A percentile compares a stretch with the other conserved stretches of the same genome.
Conservation (phyloP, 2,113 vertebrate genomes). For the Colinus virginianus region DNA sequence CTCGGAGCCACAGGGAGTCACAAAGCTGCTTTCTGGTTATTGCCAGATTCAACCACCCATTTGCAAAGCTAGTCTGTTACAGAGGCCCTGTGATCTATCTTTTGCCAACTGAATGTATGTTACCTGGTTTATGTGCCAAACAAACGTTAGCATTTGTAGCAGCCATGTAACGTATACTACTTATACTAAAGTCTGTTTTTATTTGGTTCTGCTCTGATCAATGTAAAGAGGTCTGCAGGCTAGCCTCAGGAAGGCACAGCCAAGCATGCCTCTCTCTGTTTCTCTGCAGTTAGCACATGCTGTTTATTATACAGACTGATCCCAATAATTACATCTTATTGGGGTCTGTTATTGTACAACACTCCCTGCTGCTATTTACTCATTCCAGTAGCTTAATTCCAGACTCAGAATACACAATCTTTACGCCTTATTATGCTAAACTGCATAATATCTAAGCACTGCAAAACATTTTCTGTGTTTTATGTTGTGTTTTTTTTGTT, state of each 20-base stretch:
- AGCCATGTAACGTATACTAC: not conserved
- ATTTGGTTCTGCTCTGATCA: not conserved
- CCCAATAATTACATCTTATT: not conserved
- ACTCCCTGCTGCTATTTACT: not conserved
- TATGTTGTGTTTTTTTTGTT: not conserved
- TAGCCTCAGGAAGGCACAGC: not conserved
- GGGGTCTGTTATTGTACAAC: not conserved
- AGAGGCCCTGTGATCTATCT: not conserved
- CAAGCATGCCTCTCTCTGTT: not conserved
- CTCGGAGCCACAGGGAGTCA: not conserved
- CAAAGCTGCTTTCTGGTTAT: constrained; percentile 5
- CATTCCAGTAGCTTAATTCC: not conserved
- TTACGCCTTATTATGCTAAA: not conserved
- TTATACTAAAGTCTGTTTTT: not conserved
- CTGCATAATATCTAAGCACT: not conserved
- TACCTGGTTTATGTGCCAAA: not conserved
- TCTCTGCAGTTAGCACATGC: not conserved
- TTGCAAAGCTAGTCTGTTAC: constrained; percentile 5
- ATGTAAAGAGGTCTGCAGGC: not conserved
- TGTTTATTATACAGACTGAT: not conserved
- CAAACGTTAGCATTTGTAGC: not conserved
- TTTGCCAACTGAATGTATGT: not conserved
- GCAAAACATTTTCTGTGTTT: not conserved
- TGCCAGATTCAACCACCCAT: constrained; percentile 45
- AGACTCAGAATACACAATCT: not conserved